A percentile compares a stretch with the other conserved stretches of the same genome.
Evolutionary conservation across 2,888 invertebrate species (phyloP).

Genomic region (Cerastis leucographa): DNA sequence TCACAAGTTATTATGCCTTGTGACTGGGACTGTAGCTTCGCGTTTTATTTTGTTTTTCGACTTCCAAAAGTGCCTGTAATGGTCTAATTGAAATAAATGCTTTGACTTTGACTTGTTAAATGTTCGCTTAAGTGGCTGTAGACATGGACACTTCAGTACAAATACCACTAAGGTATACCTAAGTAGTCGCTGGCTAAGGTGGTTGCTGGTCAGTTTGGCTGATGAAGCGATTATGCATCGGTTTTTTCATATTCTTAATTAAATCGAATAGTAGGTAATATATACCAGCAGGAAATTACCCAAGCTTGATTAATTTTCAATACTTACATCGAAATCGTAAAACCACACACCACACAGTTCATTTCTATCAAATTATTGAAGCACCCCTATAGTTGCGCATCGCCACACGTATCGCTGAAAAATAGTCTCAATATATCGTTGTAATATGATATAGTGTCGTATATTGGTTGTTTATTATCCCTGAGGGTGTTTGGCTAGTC

Average conservation of each 20-base stretch:
- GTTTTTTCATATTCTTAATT: neutral
- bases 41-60: no score
- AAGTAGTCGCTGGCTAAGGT: no score
- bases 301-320: neutral
- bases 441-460: neutral
- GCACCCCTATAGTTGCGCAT: neutral
- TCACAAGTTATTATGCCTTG: no score
- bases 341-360: neutral
- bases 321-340: neutral
- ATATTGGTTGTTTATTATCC: conserved; percentile 8
- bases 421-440: conserved; percentile 11
- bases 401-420: neutral
- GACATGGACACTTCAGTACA: neutral
- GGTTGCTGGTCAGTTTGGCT: neutral
- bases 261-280: neutral
- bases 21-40: no score
- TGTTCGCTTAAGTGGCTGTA: neutral
- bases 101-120: no score
- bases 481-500: neutral
- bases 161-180: neutral
- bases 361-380: conserved; percentile 2
- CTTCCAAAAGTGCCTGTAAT: no score
- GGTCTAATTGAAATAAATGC: no score
- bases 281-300: neutral
- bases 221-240: no score